Evolutionary conservation across 2,888 invertebrate genomes (phyloP), one percentile per base, ranked within the genome.

Genomic region (Hypselothyrea guttata): DNA sequence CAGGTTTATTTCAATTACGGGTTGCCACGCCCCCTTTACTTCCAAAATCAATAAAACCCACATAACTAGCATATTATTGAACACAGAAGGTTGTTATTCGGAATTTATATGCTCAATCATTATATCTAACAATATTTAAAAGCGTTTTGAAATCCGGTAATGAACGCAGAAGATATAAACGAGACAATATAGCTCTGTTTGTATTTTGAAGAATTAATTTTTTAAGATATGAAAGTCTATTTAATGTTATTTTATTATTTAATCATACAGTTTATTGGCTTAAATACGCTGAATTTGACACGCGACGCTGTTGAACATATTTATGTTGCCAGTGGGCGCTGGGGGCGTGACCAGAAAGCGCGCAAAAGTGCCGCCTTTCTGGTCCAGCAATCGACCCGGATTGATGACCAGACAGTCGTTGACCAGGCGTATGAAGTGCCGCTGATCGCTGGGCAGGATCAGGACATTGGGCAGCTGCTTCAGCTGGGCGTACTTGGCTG

Each of bases 391-490:
- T 58, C 94, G 93, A 74, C 96, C 97, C 0, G 98, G 97, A 91
- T 98, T 98, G 13, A 98, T 91, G 8, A 95, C 94, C 27, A 96
- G 91, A 76, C 95, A 95, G 1, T 94, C 95, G 75, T 94, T 92
- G 13, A 96, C 92, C 73, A 94, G 95, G 91, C 96, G 95, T 45
- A 95, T 91, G 85, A 97, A 98, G 89, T 94, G 93, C 87, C 94
- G 92, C 76, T 97, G 93, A 88, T 95, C 95, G 2, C 97, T 97
- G 0, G 98, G 97, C 72, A 96, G 89, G 57, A 98, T 90, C 11
- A 98, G 90, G 42, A 98, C 83, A 88, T 98, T 96, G 4, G 98
- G 98, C 49, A 94, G 92, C 55, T 91, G 89, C 7, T 93, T 91
- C 68, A 98, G 91, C 57, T 92, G 92, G n/a, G 94, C 94, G 89